Conservation (phyloP, 2,113 vertebrate genomes). For the Pampusana beccarii region DNA sequence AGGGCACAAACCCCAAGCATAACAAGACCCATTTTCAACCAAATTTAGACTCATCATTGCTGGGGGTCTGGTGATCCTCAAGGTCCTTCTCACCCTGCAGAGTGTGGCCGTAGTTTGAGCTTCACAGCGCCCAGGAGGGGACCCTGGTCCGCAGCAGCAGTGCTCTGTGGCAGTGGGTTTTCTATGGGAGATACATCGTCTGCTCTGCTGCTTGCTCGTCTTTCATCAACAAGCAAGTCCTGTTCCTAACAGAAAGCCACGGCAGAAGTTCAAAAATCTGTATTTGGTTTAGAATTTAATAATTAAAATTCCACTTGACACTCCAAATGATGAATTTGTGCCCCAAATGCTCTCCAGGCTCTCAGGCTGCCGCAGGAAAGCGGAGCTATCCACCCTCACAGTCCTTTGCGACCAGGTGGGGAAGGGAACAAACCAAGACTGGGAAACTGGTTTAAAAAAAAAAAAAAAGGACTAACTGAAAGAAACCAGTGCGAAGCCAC, state of each 20-base stretch:
- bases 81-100: not conserved
- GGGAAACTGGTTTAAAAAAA: not conserved
- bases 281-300: not conserved
- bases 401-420: rapidly evolving
- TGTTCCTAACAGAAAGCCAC: not conserved
- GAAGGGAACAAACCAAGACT: not conserved
- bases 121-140: not conserved
- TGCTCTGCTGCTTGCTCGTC: not conserved
- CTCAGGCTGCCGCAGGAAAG: not conserved
- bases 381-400: not conserved
- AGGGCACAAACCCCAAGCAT: not conserved
- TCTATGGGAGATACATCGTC: not conserved
- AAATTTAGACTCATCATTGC: not conserved
- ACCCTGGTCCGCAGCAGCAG: not conserved
- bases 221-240: not conserved
- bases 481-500: not conserved
- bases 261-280: not conserved
- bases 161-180: not conserved
- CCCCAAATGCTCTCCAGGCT: not conserved
- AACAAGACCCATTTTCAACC: not conserved
- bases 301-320: not conserved
- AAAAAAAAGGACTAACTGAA: not conserved
- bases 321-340: not conserved
- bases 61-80: not conserved
- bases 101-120: not conserved